Conservation (phyloP, 2,113 vertebrate species). For the Marmota flaviventris region DNA sequence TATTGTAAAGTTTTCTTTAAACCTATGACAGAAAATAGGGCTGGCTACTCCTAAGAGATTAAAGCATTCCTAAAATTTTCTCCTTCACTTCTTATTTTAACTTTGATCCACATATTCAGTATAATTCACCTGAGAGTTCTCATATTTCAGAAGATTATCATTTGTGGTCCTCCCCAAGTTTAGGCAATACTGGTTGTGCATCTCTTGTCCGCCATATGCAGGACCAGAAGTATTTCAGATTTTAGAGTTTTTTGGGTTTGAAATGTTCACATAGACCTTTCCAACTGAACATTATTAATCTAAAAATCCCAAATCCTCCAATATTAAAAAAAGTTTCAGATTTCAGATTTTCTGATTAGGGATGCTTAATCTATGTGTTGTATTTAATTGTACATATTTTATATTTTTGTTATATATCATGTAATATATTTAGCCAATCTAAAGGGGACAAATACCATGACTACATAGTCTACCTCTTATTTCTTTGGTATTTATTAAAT, state of each 20-base stretch:
- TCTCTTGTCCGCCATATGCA: not conserved
- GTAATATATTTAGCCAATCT: not conserved
- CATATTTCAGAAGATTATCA: not conserved
- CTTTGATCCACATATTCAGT: not conserved
- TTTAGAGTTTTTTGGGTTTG: not conserved
- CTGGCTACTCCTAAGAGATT: not conserved
- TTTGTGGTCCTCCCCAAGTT: not conserved
- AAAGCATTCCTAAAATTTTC: conserved; percentile 16
- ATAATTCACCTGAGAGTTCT: not conserved
- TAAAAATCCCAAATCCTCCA: not conserved
- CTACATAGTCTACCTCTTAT: not conserved
- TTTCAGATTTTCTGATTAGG: not conserved
- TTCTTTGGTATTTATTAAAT: conserved; percentile 38
- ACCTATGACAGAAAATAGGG: not conserved
- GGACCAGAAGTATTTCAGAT: not conserved
- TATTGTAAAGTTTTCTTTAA: not conserved
- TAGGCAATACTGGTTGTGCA: not conserved
- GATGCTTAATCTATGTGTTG: not conserved
- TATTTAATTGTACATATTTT: not conserved
- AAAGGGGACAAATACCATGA: not conserved
- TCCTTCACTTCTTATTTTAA: not conserved
- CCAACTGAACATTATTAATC: not conserved
- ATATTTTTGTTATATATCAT: not conserved
- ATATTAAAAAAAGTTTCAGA: not conserved
- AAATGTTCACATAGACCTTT: not conserved